Base-by-base conservation (phyloP, 2,113 vertebrate genomes). In the Corydoras maculifer region DNA sequence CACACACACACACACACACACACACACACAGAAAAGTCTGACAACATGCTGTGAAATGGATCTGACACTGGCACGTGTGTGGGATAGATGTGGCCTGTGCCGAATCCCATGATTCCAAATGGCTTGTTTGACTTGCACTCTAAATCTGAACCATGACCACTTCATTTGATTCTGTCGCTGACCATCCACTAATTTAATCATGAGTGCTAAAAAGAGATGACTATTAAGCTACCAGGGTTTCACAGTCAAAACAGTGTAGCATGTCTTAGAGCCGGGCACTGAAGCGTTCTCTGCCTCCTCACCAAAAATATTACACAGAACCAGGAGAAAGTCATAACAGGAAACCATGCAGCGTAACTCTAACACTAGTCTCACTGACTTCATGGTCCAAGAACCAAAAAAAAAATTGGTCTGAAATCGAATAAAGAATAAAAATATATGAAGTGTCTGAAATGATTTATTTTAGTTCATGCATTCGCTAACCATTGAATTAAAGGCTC, bases 41-140 rank as follows among this genome's bases (percentile, higher is more conserved):
- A 88, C 78, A 72, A 75, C 79, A 75, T 76, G 82, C 87, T 88
- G 90, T 90, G 87, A 90, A 91, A 90, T 91, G 87, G 79, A 61
- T 54, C 79, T 89, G 88, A 87, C 90, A 87, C 69, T 79, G 78
- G 18, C 68, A 25, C 61, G 75, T 62, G 13, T 54, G 43, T 43
- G 13, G 63, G 71, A 65, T 69, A 15, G 35, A 43, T 63, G 62
- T 49, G 32, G 11, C 32, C 11, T 15, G n/a, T 75, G 79, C 13
- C 65, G n/a, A 55, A 43, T 43, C 35, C 35, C 35, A 43, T 43
- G 35, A 43, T 57, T 72, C 65, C 54, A 60, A 58, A 53, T 9
- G 13, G 18, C 13, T 15, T 61, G 43, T 61, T 60, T 62, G 49
- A 31, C 25, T 70, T 57, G 51, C 60, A 43, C 35, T 43, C 35